Conservation (phyloP, 2,888 invertebrate species). For the Chrysolina americana region DNA sequence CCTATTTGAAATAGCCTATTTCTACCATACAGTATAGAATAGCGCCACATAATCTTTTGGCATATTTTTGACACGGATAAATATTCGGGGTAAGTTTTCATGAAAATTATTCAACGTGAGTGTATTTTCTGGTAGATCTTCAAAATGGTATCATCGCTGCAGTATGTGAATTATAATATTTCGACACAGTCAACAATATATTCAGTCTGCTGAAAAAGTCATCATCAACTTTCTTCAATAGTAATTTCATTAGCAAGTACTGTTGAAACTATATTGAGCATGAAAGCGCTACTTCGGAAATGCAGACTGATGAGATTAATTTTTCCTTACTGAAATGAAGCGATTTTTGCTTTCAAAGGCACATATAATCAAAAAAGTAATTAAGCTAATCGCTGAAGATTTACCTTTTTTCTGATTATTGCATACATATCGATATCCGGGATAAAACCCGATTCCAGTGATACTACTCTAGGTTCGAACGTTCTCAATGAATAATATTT, state of each 20-base stretch:
- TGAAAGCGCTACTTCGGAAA: constrained; percentile 25
- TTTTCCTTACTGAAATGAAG: neutral
- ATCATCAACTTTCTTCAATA: constrained; percentile 45
- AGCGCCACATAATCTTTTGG: too few species aligned
- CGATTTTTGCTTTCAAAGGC: neutral
- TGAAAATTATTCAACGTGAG: neutral
- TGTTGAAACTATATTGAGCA: constrained; percentile 46
- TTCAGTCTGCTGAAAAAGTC: constrained; percentile 50
- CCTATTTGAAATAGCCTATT: too few species aligned
- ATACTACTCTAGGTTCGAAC: too few species aligned
- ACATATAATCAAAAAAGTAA: neutral
- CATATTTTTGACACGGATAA: too few species aligned
- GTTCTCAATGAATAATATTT: too few species aligned
- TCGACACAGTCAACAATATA: constrained; percentile 46
- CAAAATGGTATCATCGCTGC: constrained; percentile 33
- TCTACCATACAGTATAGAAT: too few species aligned
- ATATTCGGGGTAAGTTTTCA: too few species aligned
- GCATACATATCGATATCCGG: too few species aligned
- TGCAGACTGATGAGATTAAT: constrained; percentile 15
- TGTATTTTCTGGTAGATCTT: neutral
- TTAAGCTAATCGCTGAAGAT: too few species aligned
- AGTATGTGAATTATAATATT: constrained; percentile 50
- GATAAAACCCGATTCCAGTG: too few species aligned
- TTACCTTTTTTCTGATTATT: too few species aligned
- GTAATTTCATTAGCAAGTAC: constrained; percentile 43